Evolutionary conservation across 1,140 invertebrate genomes (phyloP), one percentile per base, ranked within the genome.

Genomic region (Atopsyche davidsoni): DNA sequence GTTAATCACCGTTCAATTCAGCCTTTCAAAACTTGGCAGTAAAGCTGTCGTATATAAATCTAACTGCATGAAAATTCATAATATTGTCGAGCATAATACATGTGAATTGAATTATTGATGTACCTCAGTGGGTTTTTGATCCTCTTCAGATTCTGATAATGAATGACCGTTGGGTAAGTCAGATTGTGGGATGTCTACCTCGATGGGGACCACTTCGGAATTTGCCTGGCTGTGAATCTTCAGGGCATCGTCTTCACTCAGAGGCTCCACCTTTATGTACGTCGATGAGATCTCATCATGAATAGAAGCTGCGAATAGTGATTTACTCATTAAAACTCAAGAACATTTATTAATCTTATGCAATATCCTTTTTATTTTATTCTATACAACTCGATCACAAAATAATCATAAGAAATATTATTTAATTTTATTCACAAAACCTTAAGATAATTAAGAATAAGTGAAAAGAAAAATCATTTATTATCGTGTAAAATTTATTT

Each of bases 161-260:
- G 19, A 22, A 25, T 2, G 10, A 2, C 18, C 13, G 2, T 16
- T 13, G 10, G 2, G 34, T 45, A 18, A n/a, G 10, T 7, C 17
- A 16, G 6, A 22, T 18, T 35, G 2, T 16, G 14, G 9, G 6
- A 11, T 38, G 9, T 6, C 7, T 14, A 38, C 14, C 6, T 38
- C n/a, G n/a, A n/a, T n/a, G n/a, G n/a, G n/a, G n/a, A n/a, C n/a
- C n/a, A n/a, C n/a, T n/a, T 38, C 14, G 35, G 9, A 10, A 11
- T 38, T 38, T 7, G 32, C 13, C 31, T 24, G 34, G 10, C 36
- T 38, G 18, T 50, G 47, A 42, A 50, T 39, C 25, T 50, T 50
- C 13, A 50, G 43, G 7, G 47, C 47, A 22, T 42, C 47, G 35
- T 42, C n/a, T 42, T 42, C 47, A 50, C 47, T 50, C n/a, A 50